phyloP scores from a whole-genome alignment of 1,140 invertebrate species.

The Rhopalosiphum maidis region DNA sequence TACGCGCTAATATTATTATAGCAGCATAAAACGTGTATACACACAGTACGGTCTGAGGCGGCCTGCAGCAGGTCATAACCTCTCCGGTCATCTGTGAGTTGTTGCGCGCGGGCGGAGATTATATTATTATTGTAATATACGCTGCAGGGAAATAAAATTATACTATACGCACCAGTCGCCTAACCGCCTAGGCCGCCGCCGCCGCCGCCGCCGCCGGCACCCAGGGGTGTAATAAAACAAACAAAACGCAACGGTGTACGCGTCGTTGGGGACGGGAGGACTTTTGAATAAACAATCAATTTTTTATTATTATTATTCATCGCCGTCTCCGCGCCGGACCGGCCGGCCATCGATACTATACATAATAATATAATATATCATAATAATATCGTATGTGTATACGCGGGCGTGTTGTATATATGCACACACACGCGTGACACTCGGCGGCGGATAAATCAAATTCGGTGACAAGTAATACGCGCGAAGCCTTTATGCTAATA shows the following conservation, averaged over 20 bases:
- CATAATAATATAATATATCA: conserved; percentile 7
- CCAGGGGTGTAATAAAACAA: conserved; percentile 55
- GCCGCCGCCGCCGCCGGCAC: background rate
- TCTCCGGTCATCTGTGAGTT: background rate
- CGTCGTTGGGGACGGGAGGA: background rate
- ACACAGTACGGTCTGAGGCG: background rate
- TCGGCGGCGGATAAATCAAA: conserved; percentile 49
- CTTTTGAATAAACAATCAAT: conserved; percentile 58
- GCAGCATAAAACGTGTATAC: too few relatives aligned
- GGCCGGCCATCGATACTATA: conserved; percentile 25
- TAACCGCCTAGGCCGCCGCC: background rate
- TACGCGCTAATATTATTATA: background rate
- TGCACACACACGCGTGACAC: background rate
- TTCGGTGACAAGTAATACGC: conserved; percentile 44
- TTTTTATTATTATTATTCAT: conserved; percentile 35
- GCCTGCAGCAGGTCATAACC: background rate
- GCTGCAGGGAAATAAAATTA: background rate
- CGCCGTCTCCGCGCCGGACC: background rate
- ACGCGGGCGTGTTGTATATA: background rate
- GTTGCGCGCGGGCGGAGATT: background rate
- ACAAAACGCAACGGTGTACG: conserved; percentile 34
- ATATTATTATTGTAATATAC: conserved; percentile 22
- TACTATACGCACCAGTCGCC: background rate
- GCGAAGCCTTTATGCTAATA: conserved; percentile 52
- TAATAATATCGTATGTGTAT: too few relatives aligned